Evolutionary conservation across 2,797 vertebrate genomes (phyloP).

Genomic region (Microtus obscurus): DNA sequence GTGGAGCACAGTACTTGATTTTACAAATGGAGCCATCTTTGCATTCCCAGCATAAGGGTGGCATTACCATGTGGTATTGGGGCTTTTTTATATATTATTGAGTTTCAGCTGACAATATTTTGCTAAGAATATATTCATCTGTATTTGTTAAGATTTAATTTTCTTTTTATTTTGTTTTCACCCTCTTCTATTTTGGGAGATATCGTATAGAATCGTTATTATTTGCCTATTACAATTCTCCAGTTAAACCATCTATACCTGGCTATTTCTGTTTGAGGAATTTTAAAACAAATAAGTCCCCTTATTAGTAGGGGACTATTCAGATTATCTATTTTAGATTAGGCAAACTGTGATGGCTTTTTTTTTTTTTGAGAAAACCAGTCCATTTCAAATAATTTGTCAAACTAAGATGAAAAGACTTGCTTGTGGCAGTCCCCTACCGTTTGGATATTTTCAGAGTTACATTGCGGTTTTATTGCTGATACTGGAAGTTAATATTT

Average conservation of each 20-base stretch:
- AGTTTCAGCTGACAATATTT: not conserved
- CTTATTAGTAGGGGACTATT: not conserved
- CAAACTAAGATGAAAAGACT: not conserved
- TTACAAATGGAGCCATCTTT: not conserved
- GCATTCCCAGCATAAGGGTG: not conserved
- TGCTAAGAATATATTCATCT: not conserved
- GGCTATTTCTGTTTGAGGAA: not conserved
- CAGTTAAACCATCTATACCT: not conserved
- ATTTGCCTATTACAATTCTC: conserved; percentile 38
- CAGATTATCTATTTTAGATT: not conserved
- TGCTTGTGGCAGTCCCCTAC: not conserved
- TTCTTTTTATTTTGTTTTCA: not conserved
- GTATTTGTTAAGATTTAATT: not conserved
- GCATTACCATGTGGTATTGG: not conserved
- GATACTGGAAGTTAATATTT: not conserved
- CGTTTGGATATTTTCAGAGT: not conserved
- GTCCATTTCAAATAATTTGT: not conserved
- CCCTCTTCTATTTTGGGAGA: not conserved
- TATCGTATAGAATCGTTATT: not conserved
- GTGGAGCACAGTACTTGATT: not conserved
- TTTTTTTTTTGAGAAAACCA: conserved; percentile 23
- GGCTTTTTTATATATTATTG: not conserved
- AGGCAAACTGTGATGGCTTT: not conserved
- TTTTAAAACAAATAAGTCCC: conserved; percentile 16
- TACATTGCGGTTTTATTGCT: not conserved